Evolutionary conservation across 2,888 invertebrate genomes (phyloP).

Genomic region (Lobophora halterata): DNA sequence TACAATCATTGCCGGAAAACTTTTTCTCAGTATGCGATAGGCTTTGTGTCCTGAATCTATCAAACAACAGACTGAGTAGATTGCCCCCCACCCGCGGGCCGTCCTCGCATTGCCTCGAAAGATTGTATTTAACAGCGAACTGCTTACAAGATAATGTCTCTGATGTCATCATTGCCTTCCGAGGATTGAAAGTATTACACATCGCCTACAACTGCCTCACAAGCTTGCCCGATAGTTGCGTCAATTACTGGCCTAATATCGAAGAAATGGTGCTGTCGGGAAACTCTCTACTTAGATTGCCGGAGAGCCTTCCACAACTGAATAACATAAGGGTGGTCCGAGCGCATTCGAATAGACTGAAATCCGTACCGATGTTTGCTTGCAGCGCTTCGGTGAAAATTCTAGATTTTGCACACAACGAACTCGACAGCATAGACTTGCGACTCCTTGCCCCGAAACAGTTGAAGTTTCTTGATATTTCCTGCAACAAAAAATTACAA

Average conservation of each 20-base stretch:
- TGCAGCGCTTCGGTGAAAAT: slow-evolving; percentile 87
- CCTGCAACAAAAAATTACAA: slow-evolving; percentile 90
- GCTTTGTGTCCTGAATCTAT: slow-evolving; percentile 86
- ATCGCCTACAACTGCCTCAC: slow-evolving; percentile 90
- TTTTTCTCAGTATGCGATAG: slow-evolving; percentile 85
- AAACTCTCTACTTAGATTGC: slow-evolving; percentile 87
- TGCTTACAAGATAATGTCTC: slow-evolving; percentile 86
- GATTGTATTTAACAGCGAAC: slow-evolving; percentile 88
- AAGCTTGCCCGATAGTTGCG: slow-evolving; percentile 86
- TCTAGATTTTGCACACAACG: slow-evolving; percentile 92
- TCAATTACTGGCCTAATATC: slow-evolving; percentile 87
- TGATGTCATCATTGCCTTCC: slow-evolving; percentile 83
- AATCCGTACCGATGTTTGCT: slow-evolving; percentile 88
- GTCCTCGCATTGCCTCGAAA: slow-evolving; percentile 83
- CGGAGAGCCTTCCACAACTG: slow-evolving; percentile 87
- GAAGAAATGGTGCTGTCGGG: slow-evolving; percentile 92
- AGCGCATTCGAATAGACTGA: slow-evolving; percentile 90
- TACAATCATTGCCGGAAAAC: slow-evolving; percentile 87
- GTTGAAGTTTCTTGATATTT: slow-evolving; percentile 91
- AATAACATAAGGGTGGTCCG: slow-evolving; percentile 87
- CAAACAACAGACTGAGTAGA: slow-evolving; percentile 88
- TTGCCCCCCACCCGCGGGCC: slow-evolving; percentile 83
- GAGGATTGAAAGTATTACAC: slow-evolving; percentile 85
- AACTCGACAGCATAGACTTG: slow-evolving; percentile 89
- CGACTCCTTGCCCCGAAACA: slow-evolving; percentile 89